Conservation (phyloP, 2,113 vertebrate species). For the Leptodactylus fuscus region DNA sequence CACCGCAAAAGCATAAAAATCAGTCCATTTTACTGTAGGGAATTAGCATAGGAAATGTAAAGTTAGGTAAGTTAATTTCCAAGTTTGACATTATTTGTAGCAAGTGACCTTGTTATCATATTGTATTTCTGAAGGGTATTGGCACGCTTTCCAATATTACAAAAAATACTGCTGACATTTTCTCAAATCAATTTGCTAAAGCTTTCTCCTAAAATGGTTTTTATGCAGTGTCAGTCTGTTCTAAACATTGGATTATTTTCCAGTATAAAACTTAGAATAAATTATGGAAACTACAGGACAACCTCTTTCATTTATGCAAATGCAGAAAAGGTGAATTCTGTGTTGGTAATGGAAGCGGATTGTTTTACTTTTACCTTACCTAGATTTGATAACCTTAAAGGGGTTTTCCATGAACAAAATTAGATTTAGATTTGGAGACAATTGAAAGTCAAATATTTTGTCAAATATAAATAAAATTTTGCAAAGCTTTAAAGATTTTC, state of each 20-base stretch:
- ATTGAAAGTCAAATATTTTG: too few relatives aligned
- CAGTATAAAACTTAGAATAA: constrained; percentile 4
- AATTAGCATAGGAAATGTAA: neutral
- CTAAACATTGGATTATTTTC: constrained; percentile 23
- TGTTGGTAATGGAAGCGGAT: neutral
- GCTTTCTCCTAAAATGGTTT: constrained; percentile 34
- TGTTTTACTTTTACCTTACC: neutral
- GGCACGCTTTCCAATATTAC: constrained; percentile 33
- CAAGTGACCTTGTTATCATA: constrained; percentile 21
- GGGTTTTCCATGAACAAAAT: too few relatives aligned
- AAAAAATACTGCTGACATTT: constrained; percentile 38
- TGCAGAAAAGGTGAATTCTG: neutral
- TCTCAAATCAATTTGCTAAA: constrained; percentile 29
- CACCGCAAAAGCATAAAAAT: neutral
- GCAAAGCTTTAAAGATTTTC: too few relatives aligned
- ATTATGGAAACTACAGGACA: constrained; percentile 26
- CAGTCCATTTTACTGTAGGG: neutral
- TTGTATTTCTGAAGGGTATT: constrained; percentile 36
- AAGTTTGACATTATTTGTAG: neutral
- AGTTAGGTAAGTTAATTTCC: neutral
- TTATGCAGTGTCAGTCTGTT: constrained; percentile 27
- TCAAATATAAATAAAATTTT: too few relatives aligned
- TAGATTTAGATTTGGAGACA: too few relatives aligned
- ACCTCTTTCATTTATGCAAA: constrained; percentile 28
- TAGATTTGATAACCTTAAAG: neutral